Evolutionary conservation across 2,888 invertebrate species (phyloP).

Genomic region (Apamea anceps): DNA sequence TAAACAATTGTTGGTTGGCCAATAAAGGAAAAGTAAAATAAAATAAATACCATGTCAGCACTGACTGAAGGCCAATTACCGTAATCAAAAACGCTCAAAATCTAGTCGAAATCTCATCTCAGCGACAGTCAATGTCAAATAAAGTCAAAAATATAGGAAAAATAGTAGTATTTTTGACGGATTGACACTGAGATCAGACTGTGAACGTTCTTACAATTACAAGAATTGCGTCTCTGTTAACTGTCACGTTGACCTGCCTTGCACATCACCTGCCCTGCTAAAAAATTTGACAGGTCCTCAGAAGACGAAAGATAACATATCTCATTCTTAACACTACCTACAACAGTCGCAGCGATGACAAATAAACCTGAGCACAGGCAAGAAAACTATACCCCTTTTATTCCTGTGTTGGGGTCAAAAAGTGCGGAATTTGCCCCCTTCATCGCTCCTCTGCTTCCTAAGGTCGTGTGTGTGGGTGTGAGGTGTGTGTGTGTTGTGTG

Average conservation of each 20-base stretch:
- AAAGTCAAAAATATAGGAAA: no score
- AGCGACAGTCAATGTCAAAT: no score
- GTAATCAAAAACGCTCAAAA: no score
- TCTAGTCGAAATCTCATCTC: no score
- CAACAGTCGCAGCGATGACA: slow-evolving; percentile 1
- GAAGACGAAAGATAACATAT: neutral
- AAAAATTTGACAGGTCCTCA: neutral
- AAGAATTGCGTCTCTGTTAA: neutral
- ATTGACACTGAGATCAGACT: no score
- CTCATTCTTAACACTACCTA: neutral
- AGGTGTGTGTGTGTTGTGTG: slow-evolving; percentile 67
- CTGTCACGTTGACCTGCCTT: neutral
- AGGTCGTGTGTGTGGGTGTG: slow-evolving; percentile 58
- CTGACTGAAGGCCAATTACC: no score
- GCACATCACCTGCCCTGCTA: neutral
- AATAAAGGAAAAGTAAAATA: no score
- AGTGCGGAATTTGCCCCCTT: slow-evolving; percentile 58
- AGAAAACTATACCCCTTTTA: slow-evolving; percentile 35
- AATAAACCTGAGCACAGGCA: slow-evolving; percentile 22
- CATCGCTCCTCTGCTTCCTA: slow-evolving; percentile 31
- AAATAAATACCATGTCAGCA: neutral
- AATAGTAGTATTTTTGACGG: no score
- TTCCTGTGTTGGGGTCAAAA: slow-evolving; percentile 54
- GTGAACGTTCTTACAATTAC: no score
- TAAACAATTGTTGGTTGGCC: no score